Base-by-base conservation (phyloP, 2,113 vertebrate genomes). In the Esox niger region DNA sequence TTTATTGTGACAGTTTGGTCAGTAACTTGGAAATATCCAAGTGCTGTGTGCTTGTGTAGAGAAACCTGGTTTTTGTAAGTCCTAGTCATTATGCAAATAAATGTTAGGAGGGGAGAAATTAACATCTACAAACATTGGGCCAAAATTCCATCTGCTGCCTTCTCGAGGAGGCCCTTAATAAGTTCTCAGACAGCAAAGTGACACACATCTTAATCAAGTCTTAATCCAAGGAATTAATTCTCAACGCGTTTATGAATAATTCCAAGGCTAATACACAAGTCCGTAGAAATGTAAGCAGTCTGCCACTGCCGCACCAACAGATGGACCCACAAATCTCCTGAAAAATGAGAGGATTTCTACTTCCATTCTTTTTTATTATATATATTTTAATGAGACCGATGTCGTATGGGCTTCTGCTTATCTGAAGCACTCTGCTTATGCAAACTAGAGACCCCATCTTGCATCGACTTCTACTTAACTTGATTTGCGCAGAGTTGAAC, bases 181-280 rank as follows among this genome's bases (percentile, higher is more conserved):
- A 94, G 93, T 95, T 93, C 94, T 93, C 92, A 94, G 94, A 93
- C 93, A 92, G 93, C 92, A 94, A 95, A 95, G 93, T 95, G 94
- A 94, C 94, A 95, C 94, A 95, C 94, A 94, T 95, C 95, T 96
- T 95, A 95, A 95, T 95, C 94, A 95, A 95, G 89, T 93, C 93
- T 93, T 95, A 96, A 95, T 95, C 95, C 94, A 74, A 79, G 83
- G 93, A 95, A 95, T 95, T 95, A 95, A 95, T 95, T 94, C 94
- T 87, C 88, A 62, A 86, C 83, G 93, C 90, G 93, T 94, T 94
- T 93, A 93, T 93, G 93, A 94, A 95, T 96, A 95, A 95, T 96
- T 95, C 93, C 71, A 21, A 74, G 79, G 86, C 82, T 90, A 89
- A 91, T 90, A 87, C 79, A 74, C 83, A 86, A 85, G 92, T 81